Conservation (phyloP, 2,113 vertebrate species). For the Phalacrocorax brasilianus region DNA sequence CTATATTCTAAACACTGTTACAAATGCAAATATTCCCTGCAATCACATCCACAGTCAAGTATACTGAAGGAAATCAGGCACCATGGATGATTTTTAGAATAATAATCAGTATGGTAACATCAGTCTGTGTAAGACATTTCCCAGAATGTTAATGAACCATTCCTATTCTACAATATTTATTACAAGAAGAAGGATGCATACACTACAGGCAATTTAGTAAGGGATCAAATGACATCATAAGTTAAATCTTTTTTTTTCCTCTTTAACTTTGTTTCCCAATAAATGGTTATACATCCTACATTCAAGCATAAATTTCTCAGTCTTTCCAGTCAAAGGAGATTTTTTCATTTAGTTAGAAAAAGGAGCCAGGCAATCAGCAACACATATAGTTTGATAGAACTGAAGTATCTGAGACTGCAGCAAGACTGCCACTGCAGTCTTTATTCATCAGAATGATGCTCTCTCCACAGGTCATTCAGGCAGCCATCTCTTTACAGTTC, state of each 20-base stretch:
- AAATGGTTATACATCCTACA: background rate
- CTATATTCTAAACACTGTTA: background rate
- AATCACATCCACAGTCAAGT: background rate
- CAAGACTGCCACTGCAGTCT: background rate
- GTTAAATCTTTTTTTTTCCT: background rate
- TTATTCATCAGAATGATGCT: background rate
- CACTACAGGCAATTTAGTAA: background rate
- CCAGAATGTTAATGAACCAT: background rate
- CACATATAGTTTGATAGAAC: background rate
- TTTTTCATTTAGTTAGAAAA: background rate
- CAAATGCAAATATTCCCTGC: background rate
- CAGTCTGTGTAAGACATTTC: background rate
- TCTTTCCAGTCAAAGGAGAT: background rate
- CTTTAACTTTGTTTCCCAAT: background rate
- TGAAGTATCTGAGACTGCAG: background rate
- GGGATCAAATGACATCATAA: fast-evolving
- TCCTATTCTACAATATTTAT: background rate
- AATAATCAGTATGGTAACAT: background rate
- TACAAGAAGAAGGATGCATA: background rate
- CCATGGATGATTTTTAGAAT: background rate
- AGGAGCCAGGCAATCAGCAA: background rate
- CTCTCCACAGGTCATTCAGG: background rate
- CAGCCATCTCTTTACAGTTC: background rate
- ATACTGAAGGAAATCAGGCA: background rate
- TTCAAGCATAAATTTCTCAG: background rate